Percentiles rank a stretch among this genome's conserved stretches.
Conservation (phyloP, 2,113 vertebrate genomes). For the Odocoileus hemionus region DNA sequence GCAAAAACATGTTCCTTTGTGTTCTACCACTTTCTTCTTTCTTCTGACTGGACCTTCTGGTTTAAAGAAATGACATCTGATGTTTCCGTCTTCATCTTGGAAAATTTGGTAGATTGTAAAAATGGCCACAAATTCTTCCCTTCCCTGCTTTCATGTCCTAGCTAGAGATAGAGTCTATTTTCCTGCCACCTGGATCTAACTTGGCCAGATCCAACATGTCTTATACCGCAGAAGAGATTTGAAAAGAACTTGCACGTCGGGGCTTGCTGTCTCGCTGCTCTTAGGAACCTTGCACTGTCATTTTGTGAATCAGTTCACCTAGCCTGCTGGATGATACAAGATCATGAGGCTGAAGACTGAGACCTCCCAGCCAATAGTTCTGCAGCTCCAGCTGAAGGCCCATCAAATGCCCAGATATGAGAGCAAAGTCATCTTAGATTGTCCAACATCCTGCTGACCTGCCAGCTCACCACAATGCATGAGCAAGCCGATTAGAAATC, state of each 20-base stretch:
- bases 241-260: not conserved
- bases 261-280: not conserved
- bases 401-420: not conserved
- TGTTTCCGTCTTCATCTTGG: not conserved
- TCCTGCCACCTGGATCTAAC: not conserved
- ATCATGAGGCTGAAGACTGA: not conserved
- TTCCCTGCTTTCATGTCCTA: not conserved
- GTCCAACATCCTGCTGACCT: not conserved
- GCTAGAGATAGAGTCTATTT: not conserved
- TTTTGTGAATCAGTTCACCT: not conserved
- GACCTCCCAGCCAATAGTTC: not conserved
- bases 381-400: not conserved
- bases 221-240: not conserved
- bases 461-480: not conserved
- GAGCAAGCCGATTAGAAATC: not conserved
- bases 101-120: not conserved
- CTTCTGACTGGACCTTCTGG: not conserved
- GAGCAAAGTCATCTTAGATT: not conserved
- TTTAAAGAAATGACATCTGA: not conserved
- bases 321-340: not conserved
- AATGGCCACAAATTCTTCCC: not conserved
- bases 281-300: not conserved
- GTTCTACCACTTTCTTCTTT: not conserved
- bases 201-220: not conserved
- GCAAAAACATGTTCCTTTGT: not conserved